Percentiles rank a stretch among this genome's conserved stretches.
phyloP scores from a whole-genome alignment of 2,113 vertebrate species.

The Mobula hypostoma region DNA sequence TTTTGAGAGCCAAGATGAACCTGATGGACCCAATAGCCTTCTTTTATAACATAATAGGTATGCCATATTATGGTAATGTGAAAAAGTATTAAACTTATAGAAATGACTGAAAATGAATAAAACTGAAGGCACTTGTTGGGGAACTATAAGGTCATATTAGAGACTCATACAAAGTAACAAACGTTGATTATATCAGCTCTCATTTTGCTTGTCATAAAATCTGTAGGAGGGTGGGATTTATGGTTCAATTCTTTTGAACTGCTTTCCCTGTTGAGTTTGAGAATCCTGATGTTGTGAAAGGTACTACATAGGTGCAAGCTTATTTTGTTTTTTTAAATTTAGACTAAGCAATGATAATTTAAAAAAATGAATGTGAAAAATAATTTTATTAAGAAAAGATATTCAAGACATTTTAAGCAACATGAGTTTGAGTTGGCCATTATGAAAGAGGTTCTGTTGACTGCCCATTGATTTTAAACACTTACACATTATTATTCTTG shows the following conservation, averaged over 20 bases:
- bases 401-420: background rate
- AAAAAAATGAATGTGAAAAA: background rate
- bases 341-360: background rate
- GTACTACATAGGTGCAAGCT: background rate
- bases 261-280: background rate
- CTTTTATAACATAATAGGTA: too few relatives aligned
- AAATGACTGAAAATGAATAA: background rate
- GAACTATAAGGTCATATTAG: background rate
- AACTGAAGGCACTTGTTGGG: background rate
- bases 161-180: background rate
- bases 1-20: too few relatives aligned
- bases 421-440: background rate
- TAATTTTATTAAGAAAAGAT: background rate
- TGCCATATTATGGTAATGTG: too few relatives aligned
- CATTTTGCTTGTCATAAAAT: background rate
- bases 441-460: background rate
- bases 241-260: background rate
- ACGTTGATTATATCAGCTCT: background rate
- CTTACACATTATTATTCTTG: background rate
- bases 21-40: too few relatives aligned
- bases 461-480: background rate
- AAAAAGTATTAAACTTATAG: background rate
- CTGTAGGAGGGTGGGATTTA: background rate
- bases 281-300: background rate
- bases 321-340: background rate